Evolutionary conservation across 2,888 invertebrate genomes (phyloP).

Genomic region (Syritta pipiens): DNA sequence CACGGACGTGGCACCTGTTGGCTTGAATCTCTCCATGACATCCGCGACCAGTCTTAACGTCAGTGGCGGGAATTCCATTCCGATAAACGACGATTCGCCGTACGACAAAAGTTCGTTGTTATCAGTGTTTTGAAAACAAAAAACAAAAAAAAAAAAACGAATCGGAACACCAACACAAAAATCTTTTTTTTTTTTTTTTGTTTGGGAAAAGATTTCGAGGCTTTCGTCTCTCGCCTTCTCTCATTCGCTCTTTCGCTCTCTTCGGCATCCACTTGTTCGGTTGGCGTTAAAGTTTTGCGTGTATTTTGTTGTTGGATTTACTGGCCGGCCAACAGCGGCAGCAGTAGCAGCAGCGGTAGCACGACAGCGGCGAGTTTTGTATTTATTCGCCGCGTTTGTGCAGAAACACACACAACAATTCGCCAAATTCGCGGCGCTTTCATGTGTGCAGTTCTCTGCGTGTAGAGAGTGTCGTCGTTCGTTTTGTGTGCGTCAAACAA

Average conservation of each 20-base stretch:
- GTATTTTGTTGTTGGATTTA: too few species aligned
- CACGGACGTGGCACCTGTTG: slow-evolving; percentile 53
- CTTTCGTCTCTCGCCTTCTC: too few species aligned
- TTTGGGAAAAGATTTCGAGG: too few species aligned
- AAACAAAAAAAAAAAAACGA: too few species aligned
- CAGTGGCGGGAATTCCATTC: background rate
- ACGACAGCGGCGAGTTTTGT: background rate
- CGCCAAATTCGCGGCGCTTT: slow-evolving; percentile 29
- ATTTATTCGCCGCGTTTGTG: slow-evolving; percentile 51
- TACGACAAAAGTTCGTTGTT: too few species aligned
- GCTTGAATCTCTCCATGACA: background rate
- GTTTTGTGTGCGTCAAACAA: slow-evolving; percentile 66
- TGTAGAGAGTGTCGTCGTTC: slow-evolving; percentile 16
- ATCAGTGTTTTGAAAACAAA: too few species aligned
- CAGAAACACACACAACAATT: slow-evolving; percentile 22
- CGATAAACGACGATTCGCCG: background rate
- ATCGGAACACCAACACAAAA: too few species aligned
- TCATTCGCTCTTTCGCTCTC: background rate
- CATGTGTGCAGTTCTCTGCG: slow-evolving; percentile 29
- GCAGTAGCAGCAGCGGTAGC: background rate
- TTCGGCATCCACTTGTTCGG: background rate
- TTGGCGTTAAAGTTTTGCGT: background rate
- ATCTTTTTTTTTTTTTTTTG: too few species aligned
- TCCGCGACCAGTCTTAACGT: background rate
- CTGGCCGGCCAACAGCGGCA: too few species aligned